phyloP scores from a whole-genome alignment of 2,113 vertebrate species.

The Rattus rattus region DNA sequence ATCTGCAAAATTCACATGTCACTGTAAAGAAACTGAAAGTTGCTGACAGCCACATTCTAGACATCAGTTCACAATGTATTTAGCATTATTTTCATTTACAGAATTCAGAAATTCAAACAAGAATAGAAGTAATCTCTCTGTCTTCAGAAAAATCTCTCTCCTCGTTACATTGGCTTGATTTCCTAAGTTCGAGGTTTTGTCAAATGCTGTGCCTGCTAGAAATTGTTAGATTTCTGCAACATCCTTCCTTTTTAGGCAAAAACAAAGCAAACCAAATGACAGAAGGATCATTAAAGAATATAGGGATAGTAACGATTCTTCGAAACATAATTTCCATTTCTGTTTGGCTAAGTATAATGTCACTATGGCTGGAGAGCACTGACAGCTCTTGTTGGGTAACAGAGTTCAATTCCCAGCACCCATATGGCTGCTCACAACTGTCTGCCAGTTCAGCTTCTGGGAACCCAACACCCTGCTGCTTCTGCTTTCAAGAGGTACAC shows the following conservation, averaged over 20 bases:
- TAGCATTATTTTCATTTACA: not conserved
- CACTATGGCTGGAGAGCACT: not conserved
- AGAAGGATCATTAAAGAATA: not conserved
- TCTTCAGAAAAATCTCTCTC: slow-evolving; percentile 15
- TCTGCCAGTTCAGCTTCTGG: not conserved
- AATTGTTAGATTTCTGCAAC: not conserved
- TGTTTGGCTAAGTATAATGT: not conserved
- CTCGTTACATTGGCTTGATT: not conserved
- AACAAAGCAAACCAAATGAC: not conserved
- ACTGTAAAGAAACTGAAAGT: not conserved
- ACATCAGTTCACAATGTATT: not conserved
- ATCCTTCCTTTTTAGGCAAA: not conserved
- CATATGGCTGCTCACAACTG: not conserved
- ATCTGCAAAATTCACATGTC: not conserved
- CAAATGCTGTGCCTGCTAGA: not conserved
- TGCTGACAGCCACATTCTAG: not conserved
- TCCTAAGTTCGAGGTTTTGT: not conserved
- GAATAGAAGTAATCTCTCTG: not conserved
- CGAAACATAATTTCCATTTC: not conserved
- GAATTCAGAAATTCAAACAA: not conserved
- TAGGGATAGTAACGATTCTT: not conserved
- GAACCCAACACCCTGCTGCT: no score
- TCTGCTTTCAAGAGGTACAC: not conserved
- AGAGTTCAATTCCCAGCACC: not conserved
- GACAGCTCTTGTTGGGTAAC: not conserved